Percentiles rank a stretch among this genome's conserved stretches.
phyloP scores from a whole-genome alignment of 2,888 invertebrate species.

The Leptinotarsa tumamoca region DNA sequence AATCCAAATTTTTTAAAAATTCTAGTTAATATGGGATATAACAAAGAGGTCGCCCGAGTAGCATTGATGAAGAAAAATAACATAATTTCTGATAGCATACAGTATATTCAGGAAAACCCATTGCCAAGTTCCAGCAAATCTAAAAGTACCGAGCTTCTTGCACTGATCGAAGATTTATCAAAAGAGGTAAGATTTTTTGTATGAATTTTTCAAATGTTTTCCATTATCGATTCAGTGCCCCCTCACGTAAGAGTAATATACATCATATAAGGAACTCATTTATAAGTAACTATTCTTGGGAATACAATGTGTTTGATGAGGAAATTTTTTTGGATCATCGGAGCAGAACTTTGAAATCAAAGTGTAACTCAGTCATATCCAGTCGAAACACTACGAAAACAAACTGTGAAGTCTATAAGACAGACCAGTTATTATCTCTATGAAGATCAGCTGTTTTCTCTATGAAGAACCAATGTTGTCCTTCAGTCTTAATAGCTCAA shows the following conservation, averaged over 20 bases:
- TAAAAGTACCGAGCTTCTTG: conserved; percentile 59
- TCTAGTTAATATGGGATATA: conserved; percentile 78
- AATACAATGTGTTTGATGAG: too few relatives aligned
- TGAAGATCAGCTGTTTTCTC: too few relatives aligned
- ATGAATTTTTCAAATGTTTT: neutral
- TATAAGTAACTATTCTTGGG: too few relatives aligned
- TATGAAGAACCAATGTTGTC: too few relatives aligned
- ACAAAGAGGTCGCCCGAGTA: conserved; percentile 69
- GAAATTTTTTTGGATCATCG: too few relatives aligned
- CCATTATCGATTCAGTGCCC: neutral
- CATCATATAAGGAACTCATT: too few relatives aligned
- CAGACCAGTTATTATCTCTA: too few relatives aligned
- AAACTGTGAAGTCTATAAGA: too few relatives aligned
- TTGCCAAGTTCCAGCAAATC: conserved; percentile 64
- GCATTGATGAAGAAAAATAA: conserved; percentile 79
- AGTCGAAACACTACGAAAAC: neutral
- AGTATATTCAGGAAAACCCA: conserved; percentile 74
- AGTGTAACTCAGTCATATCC: neutral
- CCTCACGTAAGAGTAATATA: neutral
- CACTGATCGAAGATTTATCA: conserved; percentile 60
- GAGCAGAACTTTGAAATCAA: too few relatives aligned
- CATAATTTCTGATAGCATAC: conserved; percentile 75
- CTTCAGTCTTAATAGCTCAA: too few relatives aligned
- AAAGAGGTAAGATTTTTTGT: conserved; percentile 56
- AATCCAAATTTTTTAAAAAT: conserved; percentile 68